These are phyloP conservation scores for Anhinga anhinga DNA, from an alignment of 2,113 vertebrate genomes.

Conservation along the genomic window DNA sequence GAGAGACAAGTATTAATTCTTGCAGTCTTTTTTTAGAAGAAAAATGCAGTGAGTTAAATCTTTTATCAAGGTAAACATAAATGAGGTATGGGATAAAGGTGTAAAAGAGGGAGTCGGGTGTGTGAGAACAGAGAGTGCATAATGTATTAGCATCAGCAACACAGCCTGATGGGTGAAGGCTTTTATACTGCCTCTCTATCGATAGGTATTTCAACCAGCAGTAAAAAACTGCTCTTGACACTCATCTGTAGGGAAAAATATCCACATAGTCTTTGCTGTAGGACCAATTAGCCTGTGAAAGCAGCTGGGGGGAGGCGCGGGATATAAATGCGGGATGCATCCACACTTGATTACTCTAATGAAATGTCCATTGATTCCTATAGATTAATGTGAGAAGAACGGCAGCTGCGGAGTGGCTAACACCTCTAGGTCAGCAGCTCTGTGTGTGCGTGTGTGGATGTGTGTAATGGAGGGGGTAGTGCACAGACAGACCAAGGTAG, in stretches of 20 bases:
- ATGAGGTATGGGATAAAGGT: not conserved
- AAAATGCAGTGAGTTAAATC: not conserved
- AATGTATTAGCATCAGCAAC: slow-evolving; percentile 59
- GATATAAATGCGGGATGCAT: slow-evolving; percentile 80
- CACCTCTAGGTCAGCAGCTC: slow-evolving; percentile 77
- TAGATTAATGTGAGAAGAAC: slow-evolving; percentile 86
- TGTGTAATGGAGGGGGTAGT: not conserved
- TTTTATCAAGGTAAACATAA: not conserved
- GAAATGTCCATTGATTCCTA: slow-evolving; percentile 86
- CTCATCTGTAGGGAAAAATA: slow-evolving; percentile 77
- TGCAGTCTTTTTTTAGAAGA: not conserved
- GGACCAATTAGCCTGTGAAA: slow-evolving; percentile 79
- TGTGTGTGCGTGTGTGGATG: not conserved
- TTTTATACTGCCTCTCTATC: slow-evolving; percentile 68
- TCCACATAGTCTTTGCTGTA: slow-evolving; percentile 73
- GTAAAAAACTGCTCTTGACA: slow-evolving; percentile 77
- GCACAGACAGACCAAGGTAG: not conserved
- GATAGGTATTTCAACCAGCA: slow-evolving; percentile 74
- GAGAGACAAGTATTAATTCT: not conserved
- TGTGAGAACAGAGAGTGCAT: slow-evolving; percentile 21
- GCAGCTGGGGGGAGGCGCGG: slow-evolving; percentile 49
- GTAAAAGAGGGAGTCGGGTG: slow-evolving; percentile 37
- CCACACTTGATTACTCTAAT: slow-evolving; percentile 86
- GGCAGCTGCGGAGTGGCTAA: slow-evolving; percentile 79
- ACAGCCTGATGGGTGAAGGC: slow-evolving; percentile 58